Evolutionary conservation across 2,888 invertebrate species (phyloP).

Genomic region (Aquatica leii): DNA sequence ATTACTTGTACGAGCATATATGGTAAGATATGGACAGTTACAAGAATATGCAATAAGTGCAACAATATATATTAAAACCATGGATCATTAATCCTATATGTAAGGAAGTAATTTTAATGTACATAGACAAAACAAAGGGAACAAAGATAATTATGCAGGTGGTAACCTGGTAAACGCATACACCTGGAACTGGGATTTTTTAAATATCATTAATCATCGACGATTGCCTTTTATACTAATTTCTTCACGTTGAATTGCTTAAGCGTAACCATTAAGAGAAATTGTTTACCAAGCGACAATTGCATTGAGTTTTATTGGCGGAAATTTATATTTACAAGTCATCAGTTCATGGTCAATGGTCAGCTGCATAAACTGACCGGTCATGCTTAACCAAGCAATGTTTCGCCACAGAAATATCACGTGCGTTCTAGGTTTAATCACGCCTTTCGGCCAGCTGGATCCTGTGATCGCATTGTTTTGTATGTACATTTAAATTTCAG

Average conservation of each 20-base stretch:
- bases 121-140: conserved; percentile 2
- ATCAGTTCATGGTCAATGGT: conserved; percentile 27
- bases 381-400: conserved; percentile 21
- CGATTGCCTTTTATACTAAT: neutral
- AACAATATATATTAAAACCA: neutral
- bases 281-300: neutral
- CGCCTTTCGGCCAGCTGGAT: conserved; percentile 10
- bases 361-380: conserved; percentile 23
- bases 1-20: neutral
- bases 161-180: conserved; percentile 2
- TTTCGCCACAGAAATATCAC: conserved; percentile 17
- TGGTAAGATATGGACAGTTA: neutral
- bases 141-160: conserved; percentile 16
- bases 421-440: conserved; percentile 14
- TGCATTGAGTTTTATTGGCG: too few relatives aligned
- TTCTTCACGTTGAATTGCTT: neutral
- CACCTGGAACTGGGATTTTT: conserved; percentile 18
- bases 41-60: conserved; percentile 4
- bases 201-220: neutral
- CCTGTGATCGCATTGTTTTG: conserved; percentile 9
- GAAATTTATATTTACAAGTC: conserved; percentile 17
- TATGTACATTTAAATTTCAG: too few relatives aligned
- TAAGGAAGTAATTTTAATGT: conserved; percentile 13
- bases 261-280: neutral
- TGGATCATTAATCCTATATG: conserved; percentile 4